These are phyloP conservation scores for Andrena cerasifolii DNA, from an alignment of 1,140 invertebrate species.

Conservation along the genomic window DNA sequence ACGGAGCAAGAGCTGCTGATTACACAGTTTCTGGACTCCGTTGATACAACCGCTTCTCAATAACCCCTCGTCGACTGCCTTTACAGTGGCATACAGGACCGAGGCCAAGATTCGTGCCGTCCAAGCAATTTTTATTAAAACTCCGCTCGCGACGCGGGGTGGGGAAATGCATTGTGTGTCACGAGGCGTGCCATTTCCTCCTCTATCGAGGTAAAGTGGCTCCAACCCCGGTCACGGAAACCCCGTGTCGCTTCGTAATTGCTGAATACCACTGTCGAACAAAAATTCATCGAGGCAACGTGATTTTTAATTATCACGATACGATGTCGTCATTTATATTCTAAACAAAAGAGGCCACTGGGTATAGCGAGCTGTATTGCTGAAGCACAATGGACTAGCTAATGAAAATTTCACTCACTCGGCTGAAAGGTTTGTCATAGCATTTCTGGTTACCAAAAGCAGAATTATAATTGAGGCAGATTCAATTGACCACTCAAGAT, in stretches of 20 bases:
- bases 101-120: conserved; percentile 5
- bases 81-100: neutral
- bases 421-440: too few species aligned
- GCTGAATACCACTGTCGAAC: neutral
- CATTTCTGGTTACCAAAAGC: too few species aligned
- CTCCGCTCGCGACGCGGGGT: neutral
- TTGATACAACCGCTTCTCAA: neutral
- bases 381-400: too few species aligned
- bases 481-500: too few species aligned
- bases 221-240: neutral
- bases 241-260: neutral
- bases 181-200: neutral
- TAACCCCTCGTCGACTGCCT: neutral
- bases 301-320: too few species aligned
- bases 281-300: too few species aligned
- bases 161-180: neutral
- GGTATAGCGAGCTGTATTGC: too few species aligned
- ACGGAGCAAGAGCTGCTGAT: neutral
- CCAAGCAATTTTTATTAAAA: conserved; percentile 10
- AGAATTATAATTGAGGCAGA: too few species aligned
- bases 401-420: too few species aligned
- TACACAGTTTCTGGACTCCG: neutral
- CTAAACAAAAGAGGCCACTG: too few species aligned
- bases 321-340: too few species aligned
- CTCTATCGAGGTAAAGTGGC: neutral